A percentile compares a stretch with the other conserved stretches of the same genome.
phyloP scores from a whole-genome alignment of 1,140 invertebrate genomes.

The Ips nitidus region DNA sequence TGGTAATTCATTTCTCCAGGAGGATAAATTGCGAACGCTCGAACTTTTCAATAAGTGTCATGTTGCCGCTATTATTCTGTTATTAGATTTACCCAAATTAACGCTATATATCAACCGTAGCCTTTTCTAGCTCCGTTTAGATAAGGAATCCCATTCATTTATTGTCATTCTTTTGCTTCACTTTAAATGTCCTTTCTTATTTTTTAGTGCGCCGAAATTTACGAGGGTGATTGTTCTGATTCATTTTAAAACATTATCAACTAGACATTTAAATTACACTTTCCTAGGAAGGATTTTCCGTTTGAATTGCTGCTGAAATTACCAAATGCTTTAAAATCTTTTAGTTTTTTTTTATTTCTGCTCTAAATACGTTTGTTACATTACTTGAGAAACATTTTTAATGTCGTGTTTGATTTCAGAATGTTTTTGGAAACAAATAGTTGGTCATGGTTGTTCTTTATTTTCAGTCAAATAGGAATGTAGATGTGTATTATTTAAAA shows the following conservation, averaged over 20 bases:
- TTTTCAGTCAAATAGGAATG: too few species aligned
- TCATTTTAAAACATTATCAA: constrained; percentile 16
- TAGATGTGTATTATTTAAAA: too few species aligned
- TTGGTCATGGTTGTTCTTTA: too few species aligned
- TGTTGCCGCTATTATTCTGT: constrained; percentile 9
- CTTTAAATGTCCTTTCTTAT: constrained; percentile 13
- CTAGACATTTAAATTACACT: not conserved
- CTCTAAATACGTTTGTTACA: too few species aligned
- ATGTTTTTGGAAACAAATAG: too few species aligned
- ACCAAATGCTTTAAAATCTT: too few species aligned
- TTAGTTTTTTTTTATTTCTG: too few species aligned
- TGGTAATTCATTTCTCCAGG: constrained; percentile 1
- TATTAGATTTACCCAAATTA: constrained; percentile 22
- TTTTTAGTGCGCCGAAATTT: constrained; percentile 10
- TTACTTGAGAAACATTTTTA: too few species aligned
- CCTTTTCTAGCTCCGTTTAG: constrained; percentile 8
- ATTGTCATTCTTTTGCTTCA: constrained; percentile 19
- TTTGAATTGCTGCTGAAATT: too few species aligned
- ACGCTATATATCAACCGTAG: constrained; percentile 15
- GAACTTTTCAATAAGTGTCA: constrained; percentile 11
- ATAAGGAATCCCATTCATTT: constrained; percentile 22
- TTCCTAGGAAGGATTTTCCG: too few species aligned
- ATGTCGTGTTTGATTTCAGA: too few species aligned
- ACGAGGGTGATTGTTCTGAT: constrained; percentile 13
- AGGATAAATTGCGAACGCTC: constrained; percentile 12